Evolutionary conservation across 2,888 invertebrate species (phyloP).

Genomic region (Nemotelus nigrinus): DNA sequence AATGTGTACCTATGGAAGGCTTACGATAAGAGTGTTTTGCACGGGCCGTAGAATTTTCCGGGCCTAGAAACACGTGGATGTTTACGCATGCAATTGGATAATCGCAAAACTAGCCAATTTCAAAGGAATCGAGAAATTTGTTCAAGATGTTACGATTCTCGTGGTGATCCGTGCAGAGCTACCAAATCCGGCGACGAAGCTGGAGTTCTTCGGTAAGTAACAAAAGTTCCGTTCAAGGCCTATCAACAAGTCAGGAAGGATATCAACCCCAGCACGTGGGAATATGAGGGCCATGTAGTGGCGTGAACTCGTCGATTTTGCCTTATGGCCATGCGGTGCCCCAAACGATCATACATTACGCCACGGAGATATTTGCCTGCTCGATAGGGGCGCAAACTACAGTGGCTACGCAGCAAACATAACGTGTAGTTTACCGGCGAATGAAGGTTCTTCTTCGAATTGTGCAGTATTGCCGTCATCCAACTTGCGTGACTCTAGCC

Average conservation of each 20-base stretch:
- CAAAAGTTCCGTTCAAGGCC: conserved; percentile 94
- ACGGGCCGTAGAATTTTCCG: no score
- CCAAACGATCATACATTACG: conserved; percentile 84
- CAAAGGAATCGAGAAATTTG: no score
- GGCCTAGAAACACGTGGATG: no score
- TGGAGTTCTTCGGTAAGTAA: conserved; percentile 89
- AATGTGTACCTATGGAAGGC: no score
- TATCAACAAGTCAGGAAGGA: conserved; percentile 80
- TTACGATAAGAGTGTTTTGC: no score
- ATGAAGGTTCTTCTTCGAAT: conserved; percentile 67
- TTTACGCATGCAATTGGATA: no score
- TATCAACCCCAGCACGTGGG: conserved; percentile 74
- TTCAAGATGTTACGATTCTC: no score
- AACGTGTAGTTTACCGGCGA: conserved; percentile 94
- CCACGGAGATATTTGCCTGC: conserved; percentile 91
- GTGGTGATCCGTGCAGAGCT: conserved; percentile 66
- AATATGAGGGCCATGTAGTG: conserved; percentile 92
- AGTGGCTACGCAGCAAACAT: conserved; percentile 97
- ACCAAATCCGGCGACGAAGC: conserved; percentile 86
- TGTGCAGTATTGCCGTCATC: no score
- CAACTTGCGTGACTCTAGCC: no score
- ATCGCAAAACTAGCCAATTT: no score
- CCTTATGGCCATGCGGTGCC: conserved; percentile 99
- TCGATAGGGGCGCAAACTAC: conserved; percentile 99
- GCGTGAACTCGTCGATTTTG: conserved; percentile 85